phyloP scores from a whole-genome alignment of 2,888 invertebrate species.

The Thymelicus lineola region DNA sequence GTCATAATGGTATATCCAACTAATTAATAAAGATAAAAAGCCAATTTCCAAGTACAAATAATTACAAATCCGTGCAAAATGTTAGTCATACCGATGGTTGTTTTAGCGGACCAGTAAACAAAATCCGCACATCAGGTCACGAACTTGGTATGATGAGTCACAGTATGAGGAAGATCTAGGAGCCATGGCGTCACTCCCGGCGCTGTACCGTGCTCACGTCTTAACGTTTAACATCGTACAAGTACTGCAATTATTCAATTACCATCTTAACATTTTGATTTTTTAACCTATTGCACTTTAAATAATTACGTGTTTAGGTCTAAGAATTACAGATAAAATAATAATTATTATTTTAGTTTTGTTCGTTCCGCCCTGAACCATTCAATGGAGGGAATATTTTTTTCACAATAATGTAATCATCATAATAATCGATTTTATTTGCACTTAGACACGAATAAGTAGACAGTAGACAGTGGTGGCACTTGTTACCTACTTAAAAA shows the following conservation, averaged over 20 bases:
- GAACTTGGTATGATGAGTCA: constrained; percentile 73
- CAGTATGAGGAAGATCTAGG: constrained; percentile 75
- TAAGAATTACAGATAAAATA: too few species aligned
- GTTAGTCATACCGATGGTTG: constrained; percentile 61
- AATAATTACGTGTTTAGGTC: not conserved
- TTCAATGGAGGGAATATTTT: too few species aligned
- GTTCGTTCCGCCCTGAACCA: not conserved
- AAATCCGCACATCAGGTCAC: constrained; percentile 76
- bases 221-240: constrained; percentile 23
- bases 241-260: constrained; percentile 32
- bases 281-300: constrained; percentile 1
- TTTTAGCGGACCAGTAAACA: constrained; percentile 62
- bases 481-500: too few species aligned
- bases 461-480: too few species aligned
- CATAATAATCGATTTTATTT: too few species aligned
- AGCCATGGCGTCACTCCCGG: constrained; percentile 73
- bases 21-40: constrained; percentile 43
- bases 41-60: constrained; percentile 47
- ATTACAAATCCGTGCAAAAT: constrained; percentile 44
- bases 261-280: constrained; percentile 15
- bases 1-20: constrained; percentile 41
- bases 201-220: constrained; percentile 22
- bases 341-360: too few species aligned
- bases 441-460: too few species aligned
- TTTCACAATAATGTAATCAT: too few species aligned